Evolutionary conservation across 2,888 invertebrate species (phyloP).

Genomic region (Melanchra persicariae): DNA sequence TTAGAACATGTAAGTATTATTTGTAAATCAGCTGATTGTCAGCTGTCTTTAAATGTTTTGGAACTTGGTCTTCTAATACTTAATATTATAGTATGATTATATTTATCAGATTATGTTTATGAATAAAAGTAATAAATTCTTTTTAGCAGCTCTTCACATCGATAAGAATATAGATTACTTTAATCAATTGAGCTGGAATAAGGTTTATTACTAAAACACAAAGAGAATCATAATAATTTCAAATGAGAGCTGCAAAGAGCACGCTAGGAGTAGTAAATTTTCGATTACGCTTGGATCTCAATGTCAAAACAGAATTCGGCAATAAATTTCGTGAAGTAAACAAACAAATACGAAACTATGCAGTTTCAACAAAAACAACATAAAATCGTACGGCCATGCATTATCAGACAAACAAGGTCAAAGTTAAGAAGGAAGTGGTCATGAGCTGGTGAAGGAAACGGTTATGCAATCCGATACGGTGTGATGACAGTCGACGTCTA

Average conservation of each 20-base stretch:
- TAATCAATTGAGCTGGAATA: too few species aligned
- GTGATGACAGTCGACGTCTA: conserved; percentile 16
- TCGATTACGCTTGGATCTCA: background rate
- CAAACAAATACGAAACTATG: conserved; percentile 19
- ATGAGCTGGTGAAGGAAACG: conserved; percentile 44
- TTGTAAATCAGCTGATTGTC: conserved; percentile 19
- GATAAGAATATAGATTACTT: background rate
- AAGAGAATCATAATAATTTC: background rate
- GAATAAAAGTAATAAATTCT: background rate
- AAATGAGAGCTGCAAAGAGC: background rate
- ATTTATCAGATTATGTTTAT: background rate
- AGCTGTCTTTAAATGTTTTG: background rate
- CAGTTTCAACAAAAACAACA: conserved; percentile 12
- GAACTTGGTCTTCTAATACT: background rate
- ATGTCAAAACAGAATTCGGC: conserved; percentile 3
- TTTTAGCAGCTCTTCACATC: background rate
- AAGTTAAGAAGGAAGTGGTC: conserved; percentile 62
- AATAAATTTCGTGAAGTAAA: conserved; percentile 24
- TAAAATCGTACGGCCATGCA: conserved; percentile 5
- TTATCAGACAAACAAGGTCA: conserved; percentile 58
- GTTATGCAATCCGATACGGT: conserved; percentile 59
- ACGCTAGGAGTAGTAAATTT: background rate
- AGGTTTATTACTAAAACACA: background rate
- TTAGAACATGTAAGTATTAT: conserved; percentile 19
- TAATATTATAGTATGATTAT: background rate